These are phyloP conservation scores for Lagopus muta DNA, from an alignment of 2,113 vertebrate genomes.

Conservation along the genomic window DNA sequence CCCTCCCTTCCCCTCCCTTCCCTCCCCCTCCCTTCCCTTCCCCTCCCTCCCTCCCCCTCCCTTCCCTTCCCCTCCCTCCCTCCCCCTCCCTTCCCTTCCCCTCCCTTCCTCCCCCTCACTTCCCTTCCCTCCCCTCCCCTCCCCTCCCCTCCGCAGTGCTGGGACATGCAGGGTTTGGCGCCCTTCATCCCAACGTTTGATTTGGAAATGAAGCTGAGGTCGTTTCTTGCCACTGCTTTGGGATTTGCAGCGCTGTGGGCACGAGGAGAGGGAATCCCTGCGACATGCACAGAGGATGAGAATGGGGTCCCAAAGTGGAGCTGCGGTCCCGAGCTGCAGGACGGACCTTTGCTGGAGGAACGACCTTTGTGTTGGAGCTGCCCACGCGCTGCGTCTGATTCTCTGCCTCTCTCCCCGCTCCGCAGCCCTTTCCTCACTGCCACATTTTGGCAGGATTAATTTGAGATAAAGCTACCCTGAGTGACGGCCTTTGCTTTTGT, in stretches of 20 bases:
- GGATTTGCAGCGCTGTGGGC: rapidly evolving
- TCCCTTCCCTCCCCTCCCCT: no score
- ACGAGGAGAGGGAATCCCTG: neutral
- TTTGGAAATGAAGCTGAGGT: neutral
- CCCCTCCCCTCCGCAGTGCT: rapidly evolving
- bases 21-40: no score
- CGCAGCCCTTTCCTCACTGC: neutral
- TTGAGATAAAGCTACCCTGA: constrained; percentile 42
- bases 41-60: no score
- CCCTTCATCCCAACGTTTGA: rapidly evolving
- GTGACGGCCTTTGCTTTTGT: constrained; percentile 61
- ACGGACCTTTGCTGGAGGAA: neutral
- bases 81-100: no score
- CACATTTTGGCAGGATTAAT: constrained; percentile 43
- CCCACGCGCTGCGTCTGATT: neutral
- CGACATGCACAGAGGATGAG: neutral
- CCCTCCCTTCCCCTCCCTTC: no score
- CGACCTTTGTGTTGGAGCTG: neutral
- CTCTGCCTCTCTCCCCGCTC: neutral
- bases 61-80: no score
- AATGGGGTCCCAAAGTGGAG: rapidly evolving
- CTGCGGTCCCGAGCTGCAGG: neutral
- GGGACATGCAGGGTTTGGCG: rapidly evolving
- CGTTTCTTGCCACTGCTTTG: neutral
- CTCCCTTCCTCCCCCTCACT: no score